phyloP scores from a whole-genome alignment of 2,113 vertebrate species.

The Athene noctua region DNA sequence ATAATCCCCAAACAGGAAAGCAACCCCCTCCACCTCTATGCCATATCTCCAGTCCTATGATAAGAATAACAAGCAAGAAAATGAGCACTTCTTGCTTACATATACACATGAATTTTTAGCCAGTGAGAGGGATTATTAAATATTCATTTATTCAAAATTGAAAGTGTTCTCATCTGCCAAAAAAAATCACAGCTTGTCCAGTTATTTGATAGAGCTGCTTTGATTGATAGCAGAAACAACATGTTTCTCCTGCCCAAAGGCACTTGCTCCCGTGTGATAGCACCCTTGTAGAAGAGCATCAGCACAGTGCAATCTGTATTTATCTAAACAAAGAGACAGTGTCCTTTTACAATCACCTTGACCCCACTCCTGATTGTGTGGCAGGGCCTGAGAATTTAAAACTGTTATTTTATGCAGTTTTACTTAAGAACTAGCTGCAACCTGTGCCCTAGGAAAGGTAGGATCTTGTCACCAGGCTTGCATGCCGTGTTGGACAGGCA shows the following conservation, averaged over 20 bases:
- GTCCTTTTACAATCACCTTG: background rate
- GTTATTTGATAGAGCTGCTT: background rate
- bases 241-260: background rate
- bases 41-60: background rate
- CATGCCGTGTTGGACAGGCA: background rate
- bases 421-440: background rate
- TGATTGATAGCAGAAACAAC: background rate
- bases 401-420: background rate
- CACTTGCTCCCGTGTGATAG: background rate
- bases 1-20: background rate
- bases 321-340: background rate
- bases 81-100: background rate
- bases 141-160: background rate
- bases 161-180: background rate
- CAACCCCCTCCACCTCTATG: accelerated
- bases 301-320: background rate
- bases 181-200: background rate
- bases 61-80: background rate
- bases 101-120: background rate
- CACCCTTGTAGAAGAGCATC: too few species aligned
- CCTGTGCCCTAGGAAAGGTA: background rate
- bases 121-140: background rate
- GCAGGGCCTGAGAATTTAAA: background rate
- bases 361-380: background rate
- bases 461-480: background rate